phyloP scores from a whole-genome alignment of 2,888 invertebrate genomes.

The Elegia similella region DNA sequence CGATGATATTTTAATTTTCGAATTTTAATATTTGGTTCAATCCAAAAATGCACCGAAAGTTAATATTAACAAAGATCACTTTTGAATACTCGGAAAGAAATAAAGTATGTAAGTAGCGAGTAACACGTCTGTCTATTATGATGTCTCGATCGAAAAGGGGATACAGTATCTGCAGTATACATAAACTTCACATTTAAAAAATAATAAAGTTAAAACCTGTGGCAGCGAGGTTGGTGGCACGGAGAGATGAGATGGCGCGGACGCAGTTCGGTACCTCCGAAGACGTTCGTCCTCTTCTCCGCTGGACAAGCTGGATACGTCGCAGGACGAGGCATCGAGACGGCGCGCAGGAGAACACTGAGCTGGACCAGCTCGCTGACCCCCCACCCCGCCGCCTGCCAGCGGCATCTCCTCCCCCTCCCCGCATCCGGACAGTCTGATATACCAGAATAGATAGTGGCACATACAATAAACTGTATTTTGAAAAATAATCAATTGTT shows the following conservation, averaged over 20 bases:
- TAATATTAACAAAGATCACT: no score
- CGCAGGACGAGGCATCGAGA: slow-evolving; percentile 75
- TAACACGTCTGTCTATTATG: no score
- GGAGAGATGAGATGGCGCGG: slow-evolving; percentile 33
- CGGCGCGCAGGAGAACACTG: slow-evolving; percentile 74
- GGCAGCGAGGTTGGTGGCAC: slow-evolving; percentile 29
- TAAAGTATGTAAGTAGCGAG: no score
- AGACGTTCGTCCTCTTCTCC: slow-evolving; percentile 77
- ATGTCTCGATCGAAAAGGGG: no score
- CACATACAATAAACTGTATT: slow-evolving; percentile 10
- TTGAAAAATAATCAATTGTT: background rate
- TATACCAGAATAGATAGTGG: slow-evolving; percentile 21
- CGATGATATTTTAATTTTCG: no score
- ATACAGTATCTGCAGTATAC: no score
- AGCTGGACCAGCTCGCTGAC: slow-evolving; percentile 63
- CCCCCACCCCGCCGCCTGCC: slow-evolving; percentile 49
- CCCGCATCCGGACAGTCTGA: slow-evolving; percentile 71
- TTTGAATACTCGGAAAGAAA: no score
- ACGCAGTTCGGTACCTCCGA: slow-evolving; percentile 69
- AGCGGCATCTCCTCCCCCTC: slow-evolving; percentile 76
- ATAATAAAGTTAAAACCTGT: slow-evolving; percentile 26
- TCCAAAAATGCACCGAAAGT: no score
- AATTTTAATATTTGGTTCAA: no score
- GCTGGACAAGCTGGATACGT: slow-evolving; percentile 74
- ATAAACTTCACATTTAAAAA: no score